Percentiles rank a stretch among this genome's conserved stretches.
These are phyloP conservation scores for Pteria penguin DNA, from an alignment of 2,888 invertebrate species.

Conservation along the genomic window DNA sequence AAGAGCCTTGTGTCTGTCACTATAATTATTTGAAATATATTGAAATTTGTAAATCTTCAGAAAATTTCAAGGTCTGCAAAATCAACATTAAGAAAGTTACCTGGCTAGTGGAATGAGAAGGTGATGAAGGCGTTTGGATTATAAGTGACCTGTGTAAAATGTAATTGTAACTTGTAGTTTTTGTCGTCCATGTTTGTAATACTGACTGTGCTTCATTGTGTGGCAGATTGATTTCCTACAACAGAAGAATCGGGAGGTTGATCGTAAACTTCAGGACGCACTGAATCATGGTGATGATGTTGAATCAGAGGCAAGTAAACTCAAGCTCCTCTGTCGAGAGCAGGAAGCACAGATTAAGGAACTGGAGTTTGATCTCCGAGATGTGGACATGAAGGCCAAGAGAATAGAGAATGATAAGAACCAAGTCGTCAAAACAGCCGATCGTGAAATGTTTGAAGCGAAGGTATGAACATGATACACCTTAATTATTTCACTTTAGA, in stretches of 20 bases:
- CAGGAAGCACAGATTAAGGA: constrained; percentile 48
- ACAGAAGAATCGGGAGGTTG: constrained; percentile 78
- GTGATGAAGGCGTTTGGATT: too few species aligned
- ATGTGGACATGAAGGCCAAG: constrained; percentile 74
- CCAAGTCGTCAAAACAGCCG: constrained; percentile 72
- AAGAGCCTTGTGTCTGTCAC: too few species aligned
- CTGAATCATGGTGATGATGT: constrained; percentile 52
- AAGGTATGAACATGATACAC: constrained; percentile 58
- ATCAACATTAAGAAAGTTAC: too few species aligned
- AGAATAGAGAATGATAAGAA: constrained; percentile 75
- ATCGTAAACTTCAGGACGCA: constrained; percentile 71
- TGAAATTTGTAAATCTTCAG: too few species aligned
- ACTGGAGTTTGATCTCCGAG: constrained; percentile 70
- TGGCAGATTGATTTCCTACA: constrained; percentile 79
- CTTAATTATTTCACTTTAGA: too few species aligned
- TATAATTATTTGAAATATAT: too few species aligned
- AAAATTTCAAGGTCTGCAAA: too few species aligned
- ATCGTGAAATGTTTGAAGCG: constrained; percentile 75
- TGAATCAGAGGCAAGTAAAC: constrained; percentile 57
- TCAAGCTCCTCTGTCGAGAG: constrained; percentile 63
- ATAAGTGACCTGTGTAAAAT: too few species aligned
- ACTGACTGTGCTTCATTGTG: too few species aligned
- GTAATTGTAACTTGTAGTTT: too few species aligned
- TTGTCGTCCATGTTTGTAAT: too few species aligned
- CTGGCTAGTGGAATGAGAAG: too few species aligned